Base-by-base conservation (phyloP, 2,797 vertebrate species). In the Myotis findleyi region DNA sequence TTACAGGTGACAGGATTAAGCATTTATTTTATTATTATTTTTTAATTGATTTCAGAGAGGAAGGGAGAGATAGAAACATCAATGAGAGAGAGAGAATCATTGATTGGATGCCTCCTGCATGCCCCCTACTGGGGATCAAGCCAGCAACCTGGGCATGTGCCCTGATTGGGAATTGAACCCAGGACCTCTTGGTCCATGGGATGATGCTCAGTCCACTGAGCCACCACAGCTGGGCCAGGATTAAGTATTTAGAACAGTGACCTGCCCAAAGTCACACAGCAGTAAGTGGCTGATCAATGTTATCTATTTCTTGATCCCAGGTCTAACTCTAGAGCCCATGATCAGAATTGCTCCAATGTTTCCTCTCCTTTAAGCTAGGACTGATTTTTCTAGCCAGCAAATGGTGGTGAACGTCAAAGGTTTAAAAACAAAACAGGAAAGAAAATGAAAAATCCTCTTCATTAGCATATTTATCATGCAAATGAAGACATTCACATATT, bases 401-500 rank as follows among this genome's bases (percentile, higher is more conserved):
- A 27, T 5, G 7, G 5, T n/a, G 33, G 44, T 6, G 41, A 75
- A 66, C 3, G 20, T 27, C 30, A 77, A 47, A 59, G 17, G 8
- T 87, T 91, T 66, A 33, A 89, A 51, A 13, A 76, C 83, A 83
- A 68, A 49, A 20, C 13, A 55, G 6, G 55, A 44, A 44, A 82
- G 4, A n/a, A 53, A 91, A 72, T 27, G 36, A 23, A 93, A 96
- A 89, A 89, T 38, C 11, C 14, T 83, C 57, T 20, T 21, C 21
- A 20, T 62, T 73, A 51, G 81, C 11, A 20, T 20, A 79, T 69
- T 47, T 59, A 30, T 6, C 16, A 30, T 72, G 55, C 21, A 88
- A 62, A 91, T 62, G 89, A 91, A 85, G 38, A 88, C 51, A 96
- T 73, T 38, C 59, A 27, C 7, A 33, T 33, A n/a, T 79, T 92